Percentiles rank a stretch among this genome's conserved stretches.
Evolutionary conservation across 2,888 invertebrate genomes (phyloP).

Genomic region (Dryocosmus kuriphilus): DNA sequence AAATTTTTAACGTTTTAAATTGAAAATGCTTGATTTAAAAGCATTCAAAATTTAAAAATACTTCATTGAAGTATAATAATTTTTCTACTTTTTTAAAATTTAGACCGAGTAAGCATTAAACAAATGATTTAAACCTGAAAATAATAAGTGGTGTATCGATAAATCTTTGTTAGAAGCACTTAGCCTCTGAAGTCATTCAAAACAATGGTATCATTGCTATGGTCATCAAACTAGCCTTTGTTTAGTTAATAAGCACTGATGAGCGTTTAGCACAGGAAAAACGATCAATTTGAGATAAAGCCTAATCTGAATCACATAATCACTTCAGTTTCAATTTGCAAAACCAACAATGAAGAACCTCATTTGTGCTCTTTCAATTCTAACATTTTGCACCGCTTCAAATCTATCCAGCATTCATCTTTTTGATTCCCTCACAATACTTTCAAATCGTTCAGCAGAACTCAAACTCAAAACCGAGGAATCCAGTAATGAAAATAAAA

Average conservation of each 20-base stretch:
- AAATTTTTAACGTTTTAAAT: no score
- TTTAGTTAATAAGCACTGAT: conserved; percentile 15
- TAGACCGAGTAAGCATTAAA: background rate
- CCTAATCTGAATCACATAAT: background rate
- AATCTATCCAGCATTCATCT: background rate
- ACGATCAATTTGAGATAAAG: conserved; percentile 17
- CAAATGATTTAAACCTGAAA: background rate
- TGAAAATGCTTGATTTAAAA: no score
- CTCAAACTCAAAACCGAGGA: background rate
- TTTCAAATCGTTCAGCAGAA: background rate
- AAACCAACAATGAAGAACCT: conserved; percentile 10
- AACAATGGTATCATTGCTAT: conserved; percentile 4
- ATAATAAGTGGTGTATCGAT: conserved; percentile 5
- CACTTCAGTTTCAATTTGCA: background rate
- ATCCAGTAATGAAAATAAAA: background rate
- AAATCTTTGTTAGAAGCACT: conserved; percentile 50
- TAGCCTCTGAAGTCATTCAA: conserved; percentile 42
- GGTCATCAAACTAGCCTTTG: conserved; percentile 22
- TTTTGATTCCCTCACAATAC: background rate
- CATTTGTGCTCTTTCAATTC: background rate
- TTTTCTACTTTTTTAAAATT: background rate
- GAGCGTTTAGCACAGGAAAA: background rate
- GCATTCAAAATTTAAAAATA: no score
- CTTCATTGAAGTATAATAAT: no score
- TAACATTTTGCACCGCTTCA: background rate